These are phyloP conservation scores for Chiloscyllium punctatum DNA, from an alignment of 2,797 vertebrate genomes.

Conservation along the genomic window DNA sequence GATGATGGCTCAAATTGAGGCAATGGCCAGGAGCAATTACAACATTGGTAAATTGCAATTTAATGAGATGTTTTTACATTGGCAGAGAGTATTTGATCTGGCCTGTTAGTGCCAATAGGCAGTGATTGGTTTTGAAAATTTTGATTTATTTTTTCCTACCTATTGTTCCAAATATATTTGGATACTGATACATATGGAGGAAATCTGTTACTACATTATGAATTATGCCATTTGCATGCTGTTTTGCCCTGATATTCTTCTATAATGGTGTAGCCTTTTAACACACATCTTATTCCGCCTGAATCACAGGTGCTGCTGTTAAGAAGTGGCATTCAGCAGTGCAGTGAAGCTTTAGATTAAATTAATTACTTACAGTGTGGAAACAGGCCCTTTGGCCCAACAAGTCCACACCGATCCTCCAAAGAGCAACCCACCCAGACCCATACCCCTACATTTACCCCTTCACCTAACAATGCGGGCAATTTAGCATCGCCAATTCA, in stretches of 20 bases:
- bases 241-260: not conserved
- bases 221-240: not conserved
- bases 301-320: not conserved
- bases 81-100: not conserved
- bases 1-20: conserved; percentile 56
- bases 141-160: not conserved
- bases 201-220: not conserved
- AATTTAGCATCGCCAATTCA: too few species aligned
- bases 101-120: not conserved
- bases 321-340: not conserved
- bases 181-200: not conserved
- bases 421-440: too few species aligned
- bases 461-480: too few species aligned
- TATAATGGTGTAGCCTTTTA: not conserved
- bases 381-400: too few species aligned
- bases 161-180: not conserved
- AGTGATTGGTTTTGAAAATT: not conserved
- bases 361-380: too few species aligned
- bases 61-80: not conserved
- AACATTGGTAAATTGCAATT: conserved; percentile 19
- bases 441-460: too few species aligned
- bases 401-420: too few species aligned
- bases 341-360: not conserved
- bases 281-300: not conserved
- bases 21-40: conserved; percentile 47